phyloP scores from a whole-genome alignment of 2,797 vertebrate genomes.

The Tympanoctomys barrerae region DNA sequence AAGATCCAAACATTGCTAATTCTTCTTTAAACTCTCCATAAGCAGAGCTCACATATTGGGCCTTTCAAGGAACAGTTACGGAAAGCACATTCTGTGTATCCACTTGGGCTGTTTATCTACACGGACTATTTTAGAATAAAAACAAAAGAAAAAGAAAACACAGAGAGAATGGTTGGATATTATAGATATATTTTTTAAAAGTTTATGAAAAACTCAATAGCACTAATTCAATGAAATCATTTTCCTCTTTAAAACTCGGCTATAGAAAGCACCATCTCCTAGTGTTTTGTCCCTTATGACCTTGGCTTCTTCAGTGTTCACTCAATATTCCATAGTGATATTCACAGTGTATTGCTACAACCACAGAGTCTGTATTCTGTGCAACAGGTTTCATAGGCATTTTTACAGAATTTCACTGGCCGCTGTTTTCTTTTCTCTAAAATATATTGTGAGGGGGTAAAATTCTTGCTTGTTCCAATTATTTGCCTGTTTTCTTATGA shows the following conservation, averaged over 20 bases:
- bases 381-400: conserved; percentile 48
- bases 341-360: neutral
- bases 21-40: conserved; percentile 4
- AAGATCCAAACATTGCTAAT: neutral
- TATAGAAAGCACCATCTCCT: neutral
- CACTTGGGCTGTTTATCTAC: neutral
- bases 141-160: conserved; percentile 19
- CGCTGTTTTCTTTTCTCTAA: neutral
- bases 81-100: neutral
- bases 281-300: neutral
- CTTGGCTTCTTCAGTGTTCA: conserved; percentile 44
- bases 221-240: conserved; percentile 48
- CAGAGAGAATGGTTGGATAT: neutral
- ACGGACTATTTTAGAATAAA: conserved; percentile 40
- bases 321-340: neutral
- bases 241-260: conserved; percentile 19
- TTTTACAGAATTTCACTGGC: conserved; percentile 5
- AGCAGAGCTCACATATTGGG: neutral
- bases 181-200: neutral
- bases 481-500: neutral
- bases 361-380: neutral
- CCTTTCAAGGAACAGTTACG: neutral
- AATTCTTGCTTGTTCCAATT: neutral
- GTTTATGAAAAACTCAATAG: conserved; percentile 42
- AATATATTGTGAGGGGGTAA: neutral